Base-by-base conservation (phyloP, 2,888 invertebrate species). In the Orthonevra nobilis region DNA sequence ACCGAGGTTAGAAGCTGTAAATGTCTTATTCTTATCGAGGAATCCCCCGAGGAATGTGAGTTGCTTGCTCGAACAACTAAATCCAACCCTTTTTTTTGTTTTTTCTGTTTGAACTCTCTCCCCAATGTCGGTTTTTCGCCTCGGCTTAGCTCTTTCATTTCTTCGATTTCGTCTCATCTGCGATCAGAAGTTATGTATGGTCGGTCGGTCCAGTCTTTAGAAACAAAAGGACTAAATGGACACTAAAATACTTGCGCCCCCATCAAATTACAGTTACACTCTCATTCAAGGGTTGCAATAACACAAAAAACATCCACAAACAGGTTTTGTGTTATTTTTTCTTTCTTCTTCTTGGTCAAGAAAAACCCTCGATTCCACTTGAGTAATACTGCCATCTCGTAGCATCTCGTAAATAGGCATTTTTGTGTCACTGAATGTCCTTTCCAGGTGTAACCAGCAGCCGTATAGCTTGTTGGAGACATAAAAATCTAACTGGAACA, bases 181-280 rank as follows among this genome's bases (percentile, higher is more conserved):
- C 86, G 87, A 87, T 87, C 86, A 87, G 85, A 87, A 87, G 85
- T 87, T 87, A 87, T 87, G 86, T 85, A 84, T 83, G n/a, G n/a
- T n/a, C n/a, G n/a, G n/a, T n/a, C n/a, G n/a, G n/a, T n/a, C n/a
- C 85, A 85, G 34, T 86, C 86, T 85, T 86, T 84, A 85, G 86
- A 87, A 87, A 86, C 83, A 85, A 83, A 5, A 34, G 42, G 42
- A 85, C 86, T 85, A 86, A 86, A 87, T 86, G 86, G 85, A 84
- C 85, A 87, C 85, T 87, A 86, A 86, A 86, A 86, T 87, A 87
- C 87, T 86, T 86, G 77, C 72, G 72, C 77, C 77, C 74, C 60
- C 74, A 69, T 74, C 74, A 74, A 68, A 74, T 74, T 69, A 74
- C 74, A 61, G 69, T 50, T 26, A 66, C 32, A 42, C 23, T n/a